Evolutionary conservation across 2,797 vertebrate species (phyloP).

Genomic region (Fistularia commersonii): DNA sequence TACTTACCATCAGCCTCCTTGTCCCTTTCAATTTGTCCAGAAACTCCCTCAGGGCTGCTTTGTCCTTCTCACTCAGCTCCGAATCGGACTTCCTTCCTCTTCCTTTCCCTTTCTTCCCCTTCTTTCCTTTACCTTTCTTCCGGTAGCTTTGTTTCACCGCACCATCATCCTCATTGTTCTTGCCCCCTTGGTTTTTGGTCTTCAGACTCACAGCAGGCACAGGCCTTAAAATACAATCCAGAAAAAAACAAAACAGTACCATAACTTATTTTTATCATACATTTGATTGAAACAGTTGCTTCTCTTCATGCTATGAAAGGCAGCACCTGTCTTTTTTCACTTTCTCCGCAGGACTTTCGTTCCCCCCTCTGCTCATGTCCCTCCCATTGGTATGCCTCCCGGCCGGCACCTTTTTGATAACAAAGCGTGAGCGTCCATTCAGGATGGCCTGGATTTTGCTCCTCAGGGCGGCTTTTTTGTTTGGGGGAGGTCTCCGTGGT

Average conservation of each 20-base stretch:
- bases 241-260: not conserved
- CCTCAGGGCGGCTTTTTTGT: constrained; percentile 70
- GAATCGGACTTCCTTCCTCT: constrained; percentile 66
- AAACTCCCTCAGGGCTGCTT: constrained; percentile 60
- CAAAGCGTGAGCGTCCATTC: constrained; percentile 69
- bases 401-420: constrained; percentile 66
- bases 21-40: constrained; percentile 64
- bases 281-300: not conserved
- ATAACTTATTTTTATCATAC: not conserved
- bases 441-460: constrained; percentile 76
- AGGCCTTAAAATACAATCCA: constrained; percentile 24
- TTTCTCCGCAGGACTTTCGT: constrained; percentile 18
- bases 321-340: constrained; percentile 46
- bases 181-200: constrained; percentile 12
- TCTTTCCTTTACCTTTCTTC: constrained; percentile 75
- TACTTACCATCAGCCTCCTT: constrained; percentile 76
- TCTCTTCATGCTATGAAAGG: not conserved
- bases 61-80: constrained; percentile 63
- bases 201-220: constrained; percentile 24
- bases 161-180: constrained; percentile 24
- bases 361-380: constrained; percentile 12
- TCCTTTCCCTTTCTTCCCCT: constrained; percentile 71
- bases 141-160: constrained; percentile 46
- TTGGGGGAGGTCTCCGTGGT: constrained; percentile 33
- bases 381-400: not conserved